Evolutionary conservation across 2,113 vertebrate species (phyloP), one percentile per base, ranked within the genome.

Genomic region (Orycteropus afer): DNA sequence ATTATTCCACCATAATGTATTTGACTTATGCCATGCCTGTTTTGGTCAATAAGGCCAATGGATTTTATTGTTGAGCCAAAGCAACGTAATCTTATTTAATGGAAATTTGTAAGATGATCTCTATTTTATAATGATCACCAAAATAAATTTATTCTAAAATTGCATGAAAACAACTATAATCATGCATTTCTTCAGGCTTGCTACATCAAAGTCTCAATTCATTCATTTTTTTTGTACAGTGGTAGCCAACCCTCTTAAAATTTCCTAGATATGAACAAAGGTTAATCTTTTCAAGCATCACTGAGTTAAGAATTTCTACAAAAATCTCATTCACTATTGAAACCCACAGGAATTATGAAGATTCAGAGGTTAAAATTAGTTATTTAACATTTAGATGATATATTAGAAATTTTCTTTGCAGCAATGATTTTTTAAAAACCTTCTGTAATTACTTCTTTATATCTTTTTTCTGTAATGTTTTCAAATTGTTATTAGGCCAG

Each of bases 261-360:
- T n/a, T 84, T 94, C 91, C n/a, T 45, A 47, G 27, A 37, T 40
- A 55, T 13, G 25, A 82, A 61, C 69, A 84, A 51, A 4, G 10
- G 15, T 65, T 96, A 59, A 83, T 76, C 27, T 88, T 94, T 69
- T 67, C 49, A 96, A 85, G 57, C 7, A 74, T 90, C 6, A 90
- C 13, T 81, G 40, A 90, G 40, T 82, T 96, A 90, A 47, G 51
- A 69, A 10, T 74, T 95, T 89, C 32, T 89, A 7, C 2, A 85
- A 94, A 71, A 85, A 80, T 82, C 29, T 87, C 61, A 90, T 87
- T 89, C 42, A 86, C 53, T 47, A 79, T 86, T 93, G 79, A 95
- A 84, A 86, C 61, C n/a, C 49, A 53, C 42, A 87, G 57, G 15
- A 95, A 88, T 93, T 85, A 59, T 67, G 45, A 78, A 95, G 80